Evolutionary conservation across 2,797 vertebrate species (phyloP).

Genomic region (Erethizon dorsatum): DNA sequence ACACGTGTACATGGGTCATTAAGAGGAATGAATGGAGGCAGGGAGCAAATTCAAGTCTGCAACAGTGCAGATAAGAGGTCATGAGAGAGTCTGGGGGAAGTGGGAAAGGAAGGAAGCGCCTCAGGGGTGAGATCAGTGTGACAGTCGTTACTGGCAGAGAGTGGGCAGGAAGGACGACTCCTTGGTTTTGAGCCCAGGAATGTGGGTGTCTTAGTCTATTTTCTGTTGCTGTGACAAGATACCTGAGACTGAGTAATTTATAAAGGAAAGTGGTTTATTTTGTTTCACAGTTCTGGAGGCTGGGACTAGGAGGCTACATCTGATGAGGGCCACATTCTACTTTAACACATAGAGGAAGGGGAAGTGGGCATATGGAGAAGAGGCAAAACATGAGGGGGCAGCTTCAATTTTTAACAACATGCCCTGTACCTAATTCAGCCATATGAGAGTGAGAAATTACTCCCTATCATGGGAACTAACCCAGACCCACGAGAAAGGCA

Average conservation of each 20-base stretch:
- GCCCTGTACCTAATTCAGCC: not conserved
- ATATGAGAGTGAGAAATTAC: not conserved
- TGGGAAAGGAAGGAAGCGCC: not conserved
- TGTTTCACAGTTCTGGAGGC: not conserved
- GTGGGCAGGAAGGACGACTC: not conserved
- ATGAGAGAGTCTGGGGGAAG: not conserved
- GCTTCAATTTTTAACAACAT: not conserved
- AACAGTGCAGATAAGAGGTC: not conserved
- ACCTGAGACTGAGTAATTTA: not conserved
- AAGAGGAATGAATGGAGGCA: not conserved
- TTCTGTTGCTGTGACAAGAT: not conserved
- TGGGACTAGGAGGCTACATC: not conserved
- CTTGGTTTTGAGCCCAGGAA: not conserved
- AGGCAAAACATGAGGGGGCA: not conserved
- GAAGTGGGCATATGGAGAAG: not conserved
- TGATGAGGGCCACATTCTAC: not conserved
- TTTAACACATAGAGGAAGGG: not conserved
- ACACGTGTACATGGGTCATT: no score
- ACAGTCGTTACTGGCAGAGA: accelerated
- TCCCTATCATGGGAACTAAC: not conserved
- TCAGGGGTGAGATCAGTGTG: accelerated
- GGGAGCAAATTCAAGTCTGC: not conserved
- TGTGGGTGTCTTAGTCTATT: not conserved
- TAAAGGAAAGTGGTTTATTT: not conserved
- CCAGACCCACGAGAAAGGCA: not conserved